Conservation (phyloP, 2,797 vertebrate species). For the Echeneis naucrates region DNA sequence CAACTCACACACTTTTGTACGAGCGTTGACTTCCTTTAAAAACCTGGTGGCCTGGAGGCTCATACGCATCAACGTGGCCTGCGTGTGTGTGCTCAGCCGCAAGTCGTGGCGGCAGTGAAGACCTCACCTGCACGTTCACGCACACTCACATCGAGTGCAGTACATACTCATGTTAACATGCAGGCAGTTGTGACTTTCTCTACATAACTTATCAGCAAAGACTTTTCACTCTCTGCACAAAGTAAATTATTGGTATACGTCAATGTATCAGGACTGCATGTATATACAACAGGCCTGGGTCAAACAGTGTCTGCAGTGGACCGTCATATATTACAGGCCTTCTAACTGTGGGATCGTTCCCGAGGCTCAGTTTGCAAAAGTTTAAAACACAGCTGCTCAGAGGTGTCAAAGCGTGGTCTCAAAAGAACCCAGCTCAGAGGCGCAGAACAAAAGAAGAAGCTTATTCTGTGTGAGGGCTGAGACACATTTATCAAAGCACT, state of each 20-base stretch:
- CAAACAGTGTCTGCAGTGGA: slow-evolving; percentile 54
- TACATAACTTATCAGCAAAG: slow-evolving; percentile 60
- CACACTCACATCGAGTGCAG: slow-evolving; percentile 18
- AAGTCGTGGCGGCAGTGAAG: slow-evolving; percentile 89
- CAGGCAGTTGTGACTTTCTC: slow-evolving; percentile 27
- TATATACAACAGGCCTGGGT: slow-evolving; percentile 74
- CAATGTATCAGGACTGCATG: slow-evolving; percentile 93
- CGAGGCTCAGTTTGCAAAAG: not conserved
- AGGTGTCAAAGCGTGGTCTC: no score
- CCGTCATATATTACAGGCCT: not conserved
- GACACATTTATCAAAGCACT: not conserved
- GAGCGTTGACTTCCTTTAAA: slow-evolving; percentile 92
- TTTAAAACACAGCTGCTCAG: not conserved
- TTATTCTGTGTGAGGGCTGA: no score
- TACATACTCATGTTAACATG: slow-evolving; percentile 18
- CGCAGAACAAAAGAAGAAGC: no score
- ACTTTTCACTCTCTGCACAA: slow-evolving; percentile 80
- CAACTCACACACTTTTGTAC: slow-evolving; percentile 97
- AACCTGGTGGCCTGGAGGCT: slow-evolving; percentile 96
- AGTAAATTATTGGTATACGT: slow-evolving; percentile 92
- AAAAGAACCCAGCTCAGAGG: no score
- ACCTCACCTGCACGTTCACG: not conserved
- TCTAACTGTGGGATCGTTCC: slow-evolving; percentile 2
- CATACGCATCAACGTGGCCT: slow-evolving; percentile 96
- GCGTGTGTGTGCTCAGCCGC: slow-evolving; percentile 97